Base-by-base conservation (phyloP, 2,113 vertebrate genomes). In the Pungitius pungitius region DNA sequence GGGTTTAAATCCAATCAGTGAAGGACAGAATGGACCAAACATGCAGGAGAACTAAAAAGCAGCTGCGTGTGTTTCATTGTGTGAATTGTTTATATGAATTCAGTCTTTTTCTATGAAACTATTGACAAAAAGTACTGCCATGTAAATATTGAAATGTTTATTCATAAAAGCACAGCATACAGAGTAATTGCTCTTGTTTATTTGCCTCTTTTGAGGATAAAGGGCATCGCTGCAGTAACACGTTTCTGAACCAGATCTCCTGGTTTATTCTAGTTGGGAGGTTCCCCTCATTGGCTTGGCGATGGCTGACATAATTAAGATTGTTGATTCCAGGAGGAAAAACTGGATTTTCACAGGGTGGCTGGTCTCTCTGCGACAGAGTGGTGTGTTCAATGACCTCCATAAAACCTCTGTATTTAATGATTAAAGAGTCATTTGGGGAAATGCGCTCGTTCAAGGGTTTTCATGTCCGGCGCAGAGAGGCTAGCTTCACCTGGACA, bases 161-260 rank as follows among this genome's bases (percentile, higher is more conserved):
- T 83, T 82, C 61, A 81, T 79, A 78, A 83, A 87, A 77, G 58
- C 45, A 72, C 63, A 78, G 39, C 45, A 24, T 69, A 43, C 75
- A 26, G 24, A 67, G 47, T 39, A 15, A 20, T 22, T 49, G 55
- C 59, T 68, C 17, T 82, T 40, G 2, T 26, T 64, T 37, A 20
- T 24, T 63, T n/a, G 18, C 72, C 35, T 72, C 42, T 13, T 20
- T 3, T 20, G 66, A 47, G 64, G 54, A 60, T 47, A 54, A 69
- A 74, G 30, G 52, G 43, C 27, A 15, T 27, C 52, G 15, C 56
- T 26, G 47, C n/a, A 55, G 47, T 35, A 10, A 61, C 9, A 27
- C 2, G 4, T 11, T 5, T 35, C 45, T 63, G 9, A 22, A 35
- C 45, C 22, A 20, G 40, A 57, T 49, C 55, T 55, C 20, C 66